These are phyloP conservation scores for Drosophila equinoxialis DNA, from an alignment of 1,140 invertebrate genomes.

Conservation along the genomic window DNA sequence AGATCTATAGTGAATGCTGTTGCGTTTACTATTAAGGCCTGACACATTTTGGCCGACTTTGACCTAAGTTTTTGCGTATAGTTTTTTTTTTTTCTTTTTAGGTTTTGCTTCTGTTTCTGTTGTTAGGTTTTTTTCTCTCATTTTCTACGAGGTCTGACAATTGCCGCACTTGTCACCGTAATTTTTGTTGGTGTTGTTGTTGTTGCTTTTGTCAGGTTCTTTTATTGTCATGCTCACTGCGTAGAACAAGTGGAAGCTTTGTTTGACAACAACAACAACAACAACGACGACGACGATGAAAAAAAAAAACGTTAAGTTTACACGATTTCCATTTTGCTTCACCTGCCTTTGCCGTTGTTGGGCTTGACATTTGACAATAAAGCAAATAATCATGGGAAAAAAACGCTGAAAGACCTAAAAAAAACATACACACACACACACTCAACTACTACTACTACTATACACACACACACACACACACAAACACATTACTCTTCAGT, in stretches of 20 bases:
- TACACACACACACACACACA: no score
- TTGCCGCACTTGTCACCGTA: constrained; percentile 70
- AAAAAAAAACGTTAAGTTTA: constrained; percentile 69
- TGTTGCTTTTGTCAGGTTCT: constrained; percentile 56
- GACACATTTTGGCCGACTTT: constrained; percentile 22
- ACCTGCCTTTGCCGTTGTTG: constrained; percentile 57
- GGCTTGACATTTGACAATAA: constrained; percentile 82
- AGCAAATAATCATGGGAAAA: constrained; percentile 82
- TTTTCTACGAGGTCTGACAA: constrained; percentile 49
- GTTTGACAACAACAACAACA: constrained; percentile 72
- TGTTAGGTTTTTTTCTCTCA: constrained; percentile 26
- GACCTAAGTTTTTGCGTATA: constrained; percentile 16
- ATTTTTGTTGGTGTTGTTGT: constrained; percentile 20
- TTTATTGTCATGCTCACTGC: constrained; percentile 76
- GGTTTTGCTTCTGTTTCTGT: constrained; percentile 44
- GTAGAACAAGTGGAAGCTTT: constrained; percentile 82
- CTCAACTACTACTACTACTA: background rate
- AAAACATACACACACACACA: constrained; percentile 12
- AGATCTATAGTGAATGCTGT: background rate
- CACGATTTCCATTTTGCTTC: constrained; percentile 70
- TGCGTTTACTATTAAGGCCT: constrained; percentile 1
- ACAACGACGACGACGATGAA: constrained; percentile 5
- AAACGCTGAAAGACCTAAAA: constrained; percentile 51
- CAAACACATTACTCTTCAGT: constrained; percentile 33
- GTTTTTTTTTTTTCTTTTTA: background rate